A percentile compares a stretch with the other conserved stretches of the same genome.
phyloP scores from a whole-genome alignment of 2,113 vertebrate species.

The Jaculus jaculus region DNA sequence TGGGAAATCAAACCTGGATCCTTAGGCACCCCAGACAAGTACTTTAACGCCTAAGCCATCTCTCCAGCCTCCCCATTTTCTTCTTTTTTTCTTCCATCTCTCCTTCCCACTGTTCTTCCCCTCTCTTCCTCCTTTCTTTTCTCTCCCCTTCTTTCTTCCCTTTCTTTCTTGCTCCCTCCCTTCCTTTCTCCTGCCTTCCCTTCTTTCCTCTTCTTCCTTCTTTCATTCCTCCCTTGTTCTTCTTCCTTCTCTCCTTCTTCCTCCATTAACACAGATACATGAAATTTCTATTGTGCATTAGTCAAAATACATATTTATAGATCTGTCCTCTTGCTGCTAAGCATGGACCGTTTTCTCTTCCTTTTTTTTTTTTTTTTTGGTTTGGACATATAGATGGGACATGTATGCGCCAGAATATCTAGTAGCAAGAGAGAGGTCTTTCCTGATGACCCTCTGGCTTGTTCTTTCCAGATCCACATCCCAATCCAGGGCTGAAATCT shows the following conservation, averaged over 20 bases:
- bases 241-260: not conserved
- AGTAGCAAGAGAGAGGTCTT: not conserved
- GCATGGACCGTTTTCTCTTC: not conserved
- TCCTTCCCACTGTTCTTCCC: too few relatives aligned
- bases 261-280: not conserved
- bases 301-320: not conserved
- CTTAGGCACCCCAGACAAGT: too few relatives aligned
- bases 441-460: not conserved
- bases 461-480: not conserved
- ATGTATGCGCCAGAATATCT: not conserved
- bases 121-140: too few relatives aligned
- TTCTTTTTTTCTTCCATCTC: not conserved
- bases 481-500: not conserved
- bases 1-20: too few relatives aligned
- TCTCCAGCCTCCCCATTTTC: not conserved
- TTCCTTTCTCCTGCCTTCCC: too few relatives aligned
- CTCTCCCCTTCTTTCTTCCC: accelerated
- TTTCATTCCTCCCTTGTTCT: too few relatives aligned
- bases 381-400: not conserved
- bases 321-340: not conserved
- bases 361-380: not conserved
- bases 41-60: too few relatives aligned
- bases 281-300: not conserved
- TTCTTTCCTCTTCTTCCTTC: too few relatives aligned
- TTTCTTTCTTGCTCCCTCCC: accelerated